Evolutionary conservation across 1,140 invertebrate genomes (phyloP).

Genomic region (Eciton burchellii): DNA sequence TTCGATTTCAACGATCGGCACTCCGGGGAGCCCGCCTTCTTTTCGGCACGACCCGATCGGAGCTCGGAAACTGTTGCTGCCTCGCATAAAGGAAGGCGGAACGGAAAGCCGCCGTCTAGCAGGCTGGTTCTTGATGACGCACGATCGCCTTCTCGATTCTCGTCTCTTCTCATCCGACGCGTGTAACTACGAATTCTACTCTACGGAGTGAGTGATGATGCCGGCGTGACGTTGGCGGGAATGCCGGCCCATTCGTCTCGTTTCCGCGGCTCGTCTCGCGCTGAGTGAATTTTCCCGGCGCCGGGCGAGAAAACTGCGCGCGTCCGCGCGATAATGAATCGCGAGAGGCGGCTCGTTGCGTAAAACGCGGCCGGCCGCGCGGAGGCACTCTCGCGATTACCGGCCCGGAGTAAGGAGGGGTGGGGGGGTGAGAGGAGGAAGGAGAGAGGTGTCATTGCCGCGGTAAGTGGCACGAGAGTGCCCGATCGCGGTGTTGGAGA

Average conservation of each 20-base stretch:
- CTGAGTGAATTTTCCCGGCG: conserved; percentile 37
- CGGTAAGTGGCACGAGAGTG: conserved; percentile 12
- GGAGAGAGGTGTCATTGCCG: conserved; percentile 24
- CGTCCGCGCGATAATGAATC: conserved; percentile 43
- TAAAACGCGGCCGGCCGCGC: conserved; percentile 31
- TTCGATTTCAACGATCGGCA: no score
- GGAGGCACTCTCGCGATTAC: neutral
- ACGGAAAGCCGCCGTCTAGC: neutral
- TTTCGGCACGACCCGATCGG: no score
- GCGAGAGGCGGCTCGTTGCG: conserved; percentile 27
- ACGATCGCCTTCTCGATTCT: conserved; percentile 12
- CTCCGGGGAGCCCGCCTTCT: no score
- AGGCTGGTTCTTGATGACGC: neutral
- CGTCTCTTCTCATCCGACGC: conserved; percentile 30
- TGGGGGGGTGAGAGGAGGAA: no score
- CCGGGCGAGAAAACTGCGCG: conserved; percentile 33
- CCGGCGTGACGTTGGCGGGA: conserved; percentile 53
- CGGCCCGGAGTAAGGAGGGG: no score
- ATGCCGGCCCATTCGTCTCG: conserved; percentile 43
- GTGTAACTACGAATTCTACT: conserved; percentile 46
- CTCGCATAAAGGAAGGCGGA: neutral
- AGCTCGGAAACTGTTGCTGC: no score
- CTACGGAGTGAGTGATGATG: conserved; percentile 23
- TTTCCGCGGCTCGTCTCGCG: conserved; percentile 34
- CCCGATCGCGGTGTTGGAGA: neutral